These are phyloP conservation scores for Sphecodes monilicornis DNA, from an alignment of 2,888 invertebrate genomes.

Conservation along the genomic window DNA sequence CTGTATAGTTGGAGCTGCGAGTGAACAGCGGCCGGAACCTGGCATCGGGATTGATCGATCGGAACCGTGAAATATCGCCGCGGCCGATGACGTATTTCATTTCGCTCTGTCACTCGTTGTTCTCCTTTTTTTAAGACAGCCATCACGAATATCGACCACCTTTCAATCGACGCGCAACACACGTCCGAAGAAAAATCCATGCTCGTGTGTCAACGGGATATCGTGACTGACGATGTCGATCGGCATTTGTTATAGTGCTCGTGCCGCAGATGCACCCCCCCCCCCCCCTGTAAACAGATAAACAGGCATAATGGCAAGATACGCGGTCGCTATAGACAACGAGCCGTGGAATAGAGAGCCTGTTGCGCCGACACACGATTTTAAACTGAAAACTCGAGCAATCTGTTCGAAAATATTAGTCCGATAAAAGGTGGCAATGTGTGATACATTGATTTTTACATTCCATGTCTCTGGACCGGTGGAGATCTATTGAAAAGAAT, in stretches of 20 bases:
- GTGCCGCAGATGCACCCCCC: background rate
- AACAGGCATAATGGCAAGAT: background rate
- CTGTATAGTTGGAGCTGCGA: slow-evolving; percentile 51
- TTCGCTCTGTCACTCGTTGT: slow-evolving; percentile 61
- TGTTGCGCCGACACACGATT: slow-evolving; percentile 8
- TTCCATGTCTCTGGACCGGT: too few relatives aligned
- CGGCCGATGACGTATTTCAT: slow-evolving; percentile 72
- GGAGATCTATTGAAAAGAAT: too few relatives aligned
- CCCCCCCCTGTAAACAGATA: background rate
- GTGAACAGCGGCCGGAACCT: slow-evolving; percentile 59
- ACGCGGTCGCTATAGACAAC: background rate
- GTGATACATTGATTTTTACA: too few relatives aligned
- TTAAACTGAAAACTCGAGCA: background rate
- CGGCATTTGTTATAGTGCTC: background rate
- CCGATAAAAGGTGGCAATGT: too few relatives aligned
- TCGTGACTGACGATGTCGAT: slow-evolving; percentile 21
- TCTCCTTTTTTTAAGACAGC: slow-evolving; percentile 64
- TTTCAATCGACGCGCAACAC: slow-evolving; percentile 64
- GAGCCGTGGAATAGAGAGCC: background rate
- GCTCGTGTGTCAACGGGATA: slow-evolving; percentile 34
- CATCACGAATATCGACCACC: slow-evolving; percentile 70
- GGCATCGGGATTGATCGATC: slow-evolving; percentile 66
- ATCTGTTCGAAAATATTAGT: background rate
- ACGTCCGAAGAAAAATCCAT: slow-evolving; percentile 58
- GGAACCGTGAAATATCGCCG: slow-evolving; percentile 70